Percentiles rank a stretch among this genome's conserved stretches.
Conservation (phyloP, 1,140 invertebrate genomes). For the Trachymyrmex cornetzi region DNA sequence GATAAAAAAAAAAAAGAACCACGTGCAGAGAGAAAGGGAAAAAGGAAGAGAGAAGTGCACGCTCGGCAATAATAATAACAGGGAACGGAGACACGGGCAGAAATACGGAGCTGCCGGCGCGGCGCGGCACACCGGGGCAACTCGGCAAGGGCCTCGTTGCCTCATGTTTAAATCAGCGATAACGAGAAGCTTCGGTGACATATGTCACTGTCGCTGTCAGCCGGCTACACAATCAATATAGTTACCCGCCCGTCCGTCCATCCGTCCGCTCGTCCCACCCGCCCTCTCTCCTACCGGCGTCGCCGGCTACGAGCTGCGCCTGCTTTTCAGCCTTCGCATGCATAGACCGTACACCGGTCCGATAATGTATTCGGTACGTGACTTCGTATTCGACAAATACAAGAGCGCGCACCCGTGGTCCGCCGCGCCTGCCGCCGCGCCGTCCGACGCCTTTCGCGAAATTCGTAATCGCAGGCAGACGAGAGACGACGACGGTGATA, state of each 20-base stretch:
- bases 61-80: conserved; percentile 75
- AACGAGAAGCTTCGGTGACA: conserved; percentile 87
- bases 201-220: conserved; percentile 87
- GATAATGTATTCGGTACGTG: conserved; percentile 78
- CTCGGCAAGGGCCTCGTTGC: conserved; percentile 83
- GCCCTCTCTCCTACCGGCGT: conserved; percentile 56
- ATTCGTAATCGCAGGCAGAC: conserved; percentile 1
- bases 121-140: conserved; percentile 77
- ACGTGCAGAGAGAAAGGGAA: neutral
- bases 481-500: neutral
- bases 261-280: conserved; percentile 40
- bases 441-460: conserved; percentile 58
- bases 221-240: conserved; percentile 84
- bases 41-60: conserved; percentile 54
- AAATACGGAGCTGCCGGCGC: conserved; percentile 79
- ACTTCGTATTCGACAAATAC: conserved; percentile 76
- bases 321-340: conserved; percentile 78
- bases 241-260: conserved; percentile 76
- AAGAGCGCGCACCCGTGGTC: conserved; percentile 65
- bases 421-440: conserved; percentile 57
- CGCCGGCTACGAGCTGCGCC: conserved; percentile 69
- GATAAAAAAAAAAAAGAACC: neutral
- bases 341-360: conserved; percentile 74
- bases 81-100: conserved; percentile 73
- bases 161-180: conserved; percentile 88